phyloP scores from a whole-genome alignment of 2,888 invertebrate genomes.

The Noctua comes region DNA sequence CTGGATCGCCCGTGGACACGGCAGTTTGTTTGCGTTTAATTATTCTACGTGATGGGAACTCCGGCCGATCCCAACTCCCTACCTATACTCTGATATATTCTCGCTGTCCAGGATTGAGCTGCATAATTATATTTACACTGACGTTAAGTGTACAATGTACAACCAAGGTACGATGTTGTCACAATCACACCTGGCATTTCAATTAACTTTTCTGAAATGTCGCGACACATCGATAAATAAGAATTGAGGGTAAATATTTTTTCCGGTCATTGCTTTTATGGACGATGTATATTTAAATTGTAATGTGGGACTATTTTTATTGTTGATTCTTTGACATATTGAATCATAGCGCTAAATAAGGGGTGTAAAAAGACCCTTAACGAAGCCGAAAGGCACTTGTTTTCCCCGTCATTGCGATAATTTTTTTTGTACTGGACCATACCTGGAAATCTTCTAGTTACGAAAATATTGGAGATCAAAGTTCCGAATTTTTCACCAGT shows the following conservation, averaged over 20 bases:
- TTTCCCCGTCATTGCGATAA: no score
- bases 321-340: not conserved
- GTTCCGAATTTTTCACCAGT: no score
- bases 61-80: conserved; percentile 68
- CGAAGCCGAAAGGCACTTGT: not conserved
- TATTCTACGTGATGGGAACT: conserved; percentile 82
- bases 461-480: no score
- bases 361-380: no score
- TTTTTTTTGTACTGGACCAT: no score
- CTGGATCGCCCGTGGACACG: conserved; percentile 74
- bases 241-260: conserved; percentile 6
- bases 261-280: not conserved
- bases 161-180: conserved; percentile 31
- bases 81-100: conserved; percentile 66
- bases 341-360: no score
- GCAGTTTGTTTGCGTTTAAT: conserved; percentile 86
- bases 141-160: conserved; percentile 46
- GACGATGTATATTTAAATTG: not conserved
- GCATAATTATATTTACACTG: conserved; percentile 67
- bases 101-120: conserved; percentile 54
- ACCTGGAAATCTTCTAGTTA: no score
- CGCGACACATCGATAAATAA: conserved; percentile 26
- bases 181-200: conserved; percentile 35
- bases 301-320: not conserved
- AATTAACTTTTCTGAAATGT: conserved; percentile 35